phyloP scores from a whole-genome alignment of 1,140 invertebrate genomes.

The Theocolax elegans region DNA sequence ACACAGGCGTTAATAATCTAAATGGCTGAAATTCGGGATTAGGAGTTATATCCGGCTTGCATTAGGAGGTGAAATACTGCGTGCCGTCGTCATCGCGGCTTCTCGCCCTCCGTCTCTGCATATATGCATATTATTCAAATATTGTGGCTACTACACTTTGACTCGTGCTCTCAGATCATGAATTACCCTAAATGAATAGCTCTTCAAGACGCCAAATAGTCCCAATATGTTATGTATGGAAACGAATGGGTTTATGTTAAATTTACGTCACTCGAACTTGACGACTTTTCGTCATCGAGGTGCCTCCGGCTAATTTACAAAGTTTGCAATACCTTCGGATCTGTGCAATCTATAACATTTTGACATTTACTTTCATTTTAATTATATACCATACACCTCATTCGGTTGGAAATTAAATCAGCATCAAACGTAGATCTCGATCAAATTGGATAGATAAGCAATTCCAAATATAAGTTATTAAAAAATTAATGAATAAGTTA shows the following conservation, averaged over 20 bases:
- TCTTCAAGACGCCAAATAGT: slow-evolving; percentile 23
- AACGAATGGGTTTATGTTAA: slow-evolving; percentile 30
- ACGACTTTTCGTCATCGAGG: slow-evolving; percentile 4
- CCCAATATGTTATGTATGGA: slow-evolving; percentile 29
- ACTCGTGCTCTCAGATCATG: slow-evolving; percentile 4
- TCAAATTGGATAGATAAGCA: too few relatives aligned
- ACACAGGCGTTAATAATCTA: slow-evolving; percentile 35
- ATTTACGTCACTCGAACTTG: background rate
- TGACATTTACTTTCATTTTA: too few relatives aligned
- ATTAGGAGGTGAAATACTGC: slow-evolving; percentile 25
- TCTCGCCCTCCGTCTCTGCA: background rate
- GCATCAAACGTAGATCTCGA: too few relatives aligned
- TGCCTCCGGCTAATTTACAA: background rate
- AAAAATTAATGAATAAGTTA: background rate
- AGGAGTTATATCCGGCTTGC: slow-evolving; percentile 32
- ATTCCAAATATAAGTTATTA: too few relatives aligned
- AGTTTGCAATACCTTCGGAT: background rate
- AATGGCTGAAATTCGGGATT: slow-evolving; percentile 33
- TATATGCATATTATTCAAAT: slow-evolving; percentile 40
- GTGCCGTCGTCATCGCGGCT: background rate
- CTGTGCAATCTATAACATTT: too few relatives aligned
- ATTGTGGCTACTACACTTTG: slow-evolving; percentile 25
- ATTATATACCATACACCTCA: too few relatives aligned
- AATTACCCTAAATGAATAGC: slow-evolving; percentile 37
- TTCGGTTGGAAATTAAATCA: too few relatives aligned